Evolutionary conservation across 1,140 invertebrate genomes (phyloP), one percentile per base, ranked within the genome.

Genomic region (Conus ventricosus): DNA sequence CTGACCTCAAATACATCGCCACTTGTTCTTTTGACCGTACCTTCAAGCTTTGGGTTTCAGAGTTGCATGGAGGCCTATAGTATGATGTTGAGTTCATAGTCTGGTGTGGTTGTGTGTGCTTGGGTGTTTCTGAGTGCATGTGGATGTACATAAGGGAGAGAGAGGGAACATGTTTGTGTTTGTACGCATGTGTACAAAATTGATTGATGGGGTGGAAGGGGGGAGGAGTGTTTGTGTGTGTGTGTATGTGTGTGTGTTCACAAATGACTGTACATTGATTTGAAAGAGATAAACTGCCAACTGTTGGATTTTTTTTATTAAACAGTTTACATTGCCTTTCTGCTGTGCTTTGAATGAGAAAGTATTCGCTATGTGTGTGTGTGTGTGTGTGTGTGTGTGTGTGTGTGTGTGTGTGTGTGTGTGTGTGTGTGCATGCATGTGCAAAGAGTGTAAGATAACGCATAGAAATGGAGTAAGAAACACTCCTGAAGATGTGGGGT

Each of bases 1-100:
- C 96, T 15, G 97, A 99, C 95, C 97, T 98, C 88, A 97, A 98
- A 92, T 99, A 97, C 93, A 98, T 99, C 90, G 98, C 97, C 5
- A 99, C 98, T 1, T 97, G 97, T 89, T 99, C 99, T 0, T 99
- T 98, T 95, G 99, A 99, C 96, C 96, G 99, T 90, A 99, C 99
- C 99, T 99, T 99, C 94, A 99, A 99, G 96, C 94, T 99, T 5
- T 99, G 99, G 99, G 96, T 98, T 7, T 97, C 98, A 1, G 98
- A 95, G 84, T 85, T 75, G 0, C 88, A 88, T 25, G 93, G 93
- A 39, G 92, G 93, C 5, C 87, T 94, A 13, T 94, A 63, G 80
- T 39, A 10, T 13, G 15, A 53, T 10, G 25, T 76, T 80, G n/a
- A 13, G 76, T 27, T 1, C 39, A 25, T 27, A 25, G 23, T 11